Percentiles rank a stretch among this genome's conserved stretches.
Evolutionary conservation across 2,113 vertebrate species (phyloP).

Genomic region (Rhodinocichla rosea): DNA sequence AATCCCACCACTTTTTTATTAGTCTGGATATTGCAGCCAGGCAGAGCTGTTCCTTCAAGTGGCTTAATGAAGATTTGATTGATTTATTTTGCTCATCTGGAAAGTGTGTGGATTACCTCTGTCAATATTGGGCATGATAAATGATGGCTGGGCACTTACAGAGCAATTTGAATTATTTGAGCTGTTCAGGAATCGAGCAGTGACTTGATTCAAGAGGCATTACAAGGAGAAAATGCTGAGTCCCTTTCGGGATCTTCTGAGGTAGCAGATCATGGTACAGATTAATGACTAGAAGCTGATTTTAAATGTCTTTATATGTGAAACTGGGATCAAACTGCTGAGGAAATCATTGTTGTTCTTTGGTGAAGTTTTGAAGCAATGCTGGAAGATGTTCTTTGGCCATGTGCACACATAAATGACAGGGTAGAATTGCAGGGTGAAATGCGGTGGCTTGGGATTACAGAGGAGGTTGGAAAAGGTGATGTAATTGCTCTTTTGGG

Average conservation of each 20-base stretch:
- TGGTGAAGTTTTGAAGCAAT: background rate
- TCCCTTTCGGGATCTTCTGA: background rate
- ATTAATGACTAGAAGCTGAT: background rate
- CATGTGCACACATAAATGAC: background rate
- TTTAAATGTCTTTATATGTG: fast-evolving
- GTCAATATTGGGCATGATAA: slow-evolving; percentile 41
- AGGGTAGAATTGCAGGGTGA: background rate
- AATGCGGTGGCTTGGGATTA: background rate
- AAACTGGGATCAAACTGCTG: background rate
- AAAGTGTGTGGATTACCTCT: slow-evolving; percentile 30
- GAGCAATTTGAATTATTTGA: slow-evolving; percentile 15
- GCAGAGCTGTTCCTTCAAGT: slow-evolving; percentile 5
- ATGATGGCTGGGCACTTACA: slow-evolving; percentile 22
- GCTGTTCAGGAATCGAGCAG: background rate
- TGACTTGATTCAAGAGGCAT: background rate
- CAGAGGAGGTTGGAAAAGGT: background rate
- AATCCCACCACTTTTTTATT: background rate
- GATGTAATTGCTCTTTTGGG: background rate
- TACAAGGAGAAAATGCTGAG: background rate
- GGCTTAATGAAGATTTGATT: slow-evolving; percentile 36
- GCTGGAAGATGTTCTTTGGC: background rate
- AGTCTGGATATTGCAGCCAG: background rate
- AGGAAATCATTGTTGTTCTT: background rate
- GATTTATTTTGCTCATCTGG: slow-evolving; percentile 48
- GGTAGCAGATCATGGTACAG: background rate